A percentile compares a stretch with the other conserved stretches of the same genome.
Conservation (phyloP, 2,888 invertebrate species). For the Agonopterix arenella region DNA sequence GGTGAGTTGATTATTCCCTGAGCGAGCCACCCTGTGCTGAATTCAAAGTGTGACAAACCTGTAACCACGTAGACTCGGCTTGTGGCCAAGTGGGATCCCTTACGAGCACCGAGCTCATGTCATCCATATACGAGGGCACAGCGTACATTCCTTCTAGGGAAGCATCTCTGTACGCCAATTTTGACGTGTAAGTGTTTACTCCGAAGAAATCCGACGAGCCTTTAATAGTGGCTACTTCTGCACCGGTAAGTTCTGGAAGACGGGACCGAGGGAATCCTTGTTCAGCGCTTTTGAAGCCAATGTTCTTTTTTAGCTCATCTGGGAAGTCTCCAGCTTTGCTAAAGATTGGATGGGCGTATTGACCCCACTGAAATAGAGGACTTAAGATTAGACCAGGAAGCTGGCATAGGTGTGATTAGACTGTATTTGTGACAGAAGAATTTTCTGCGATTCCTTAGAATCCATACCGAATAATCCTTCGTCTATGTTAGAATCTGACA, state of each 20-base stretch:
- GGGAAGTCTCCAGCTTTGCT: conserved; percentile 79
- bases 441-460: no score
- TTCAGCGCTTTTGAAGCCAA: conserved; percentile 71
- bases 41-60: conserved; percentile 23
- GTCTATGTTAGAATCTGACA: no score
- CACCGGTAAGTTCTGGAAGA: conserved; percentile 70
- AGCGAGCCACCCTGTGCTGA: no score
- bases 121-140: conserved; percentile 53
- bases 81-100: conserved; percentile 47
- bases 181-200: conserved; percentile 79
- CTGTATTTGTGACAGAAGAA: no score
- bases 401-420: no score
- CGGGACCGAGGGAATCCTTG: conserved; percentile 76
- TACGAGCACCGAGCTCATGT: conserved; percentile 39
- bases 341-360: conserved; percentile 66
- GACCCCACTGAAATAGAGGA: conserved; percentile 46
- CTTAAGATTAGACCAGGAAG: no score
- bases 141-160: conserved; percentile 50
- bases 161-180: conserved; percentile 49
- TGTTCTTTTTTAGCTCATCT: conserved; percentile 68
- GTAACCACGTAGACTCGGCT: conserved; percentile 41
- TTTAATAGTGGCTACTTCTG: conserved; percentile 76
- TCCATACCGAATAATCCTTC: no score
- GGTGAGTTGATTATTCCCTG: no score
- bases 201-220: conserved; percentile 82